Percentiles rank a stretch among this genome's conserved stretches.
These are phyloP conservation scores for Ibidorhyncha struthersii DNA, from an alignment of 2,113 vertebrate genomes.

Conservation along the genomic window DNA sequence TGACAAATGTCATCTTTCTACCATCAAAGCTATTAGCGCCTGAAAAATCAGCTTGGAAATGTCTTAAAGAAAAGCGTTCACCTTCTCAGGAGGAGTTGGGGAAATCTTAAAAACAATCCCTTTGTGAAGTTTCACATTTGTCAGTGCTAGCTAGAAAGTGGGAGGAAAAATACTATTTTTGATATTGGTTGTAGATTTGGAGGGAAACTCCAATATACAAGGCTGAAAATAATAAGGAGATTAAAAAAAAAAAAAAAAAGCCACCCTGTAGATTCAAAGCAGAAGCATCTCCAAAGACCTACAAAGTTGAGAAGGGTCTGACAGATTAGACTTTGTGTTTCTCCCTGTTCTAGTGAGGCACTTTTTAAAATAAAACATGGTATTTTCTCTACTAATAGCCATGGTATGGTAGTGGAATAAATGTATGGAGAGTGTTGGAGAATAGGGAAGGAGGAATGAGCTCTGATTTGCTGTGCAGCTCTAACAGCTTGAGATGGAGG, in stretches of 20 bases:
- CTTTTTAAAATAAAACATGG: neutral
- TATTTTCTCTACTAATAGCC: neutral
- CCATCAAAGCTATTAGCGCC: neutral
- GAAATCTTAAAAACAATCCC: neutral
- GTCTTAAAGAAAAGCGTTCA: neutral
- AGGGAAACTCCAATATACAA: neutral
- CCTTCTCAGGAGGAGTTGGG: neutral
- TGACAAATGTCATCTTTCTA: neutral
- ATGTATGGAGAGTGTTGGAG: conserved; percentile 50
- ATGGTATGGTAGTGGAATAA: conserved; percentile 49
- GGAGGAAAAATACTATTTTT: conserved; percentile 3
- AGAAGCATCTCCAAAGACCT: conserved; percentile 1
- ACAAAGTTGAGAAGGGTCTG: neutral
- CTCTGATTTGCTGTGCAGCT: neutral
- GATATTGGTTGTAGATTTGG: neutral
- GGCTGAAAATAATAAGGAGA: neutral
- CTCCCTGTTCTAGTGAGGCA: neutral
- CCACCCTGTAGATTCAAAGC: neutral
- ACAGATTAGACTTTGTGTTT: neutral
- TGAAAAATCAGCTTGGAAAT: neutral
- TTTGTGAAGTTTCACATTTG: neutral
- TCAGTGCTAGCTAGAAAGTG: neutral
- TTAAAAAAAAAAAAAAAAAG: neutral
- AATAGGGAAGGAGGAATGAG: conserved; percentile 36
- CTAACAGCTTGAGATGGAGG: conserved; percentile 37